phyloP scores from a whole-genome alignment of 2,797 vertebrate genomes.

The Acanthurus leucopareius region DNA sequence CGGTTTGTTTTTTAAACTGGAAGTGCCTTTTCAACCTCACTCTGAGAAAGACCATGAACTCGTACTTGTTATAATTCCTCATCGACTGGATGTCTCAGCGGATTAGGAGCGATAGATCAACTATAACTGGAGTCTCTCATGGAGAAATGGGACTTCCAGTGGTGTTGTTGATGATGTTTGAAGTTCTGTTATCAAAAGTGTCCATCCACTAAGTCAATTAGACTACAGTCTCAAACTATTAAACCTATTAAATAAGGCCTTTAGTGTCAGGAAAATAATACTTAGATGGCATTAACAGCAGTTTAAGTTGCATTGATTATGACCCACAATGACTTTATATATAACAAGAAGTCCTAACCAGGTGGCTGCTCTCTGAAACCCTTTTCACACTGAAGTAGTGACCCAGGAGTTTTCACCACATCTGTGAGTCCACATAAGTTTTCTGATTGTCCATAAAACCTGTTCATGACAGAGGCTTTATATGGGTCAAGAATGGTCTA shows the following conservation, averaged over 20 bases:
- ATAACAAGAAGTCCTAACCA: neutral
- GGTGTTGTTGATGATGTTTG: conserved; percentile 24
- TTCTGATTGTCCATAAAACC: neutral
- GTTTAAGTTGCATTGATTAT: neutral
- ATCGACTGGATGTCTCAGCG: neutral
- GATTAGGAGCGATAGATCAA: conserved; percentile 9
- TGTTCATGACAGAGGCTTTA: neutral
- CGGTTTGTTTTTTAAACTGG: conserved; percentile 2
- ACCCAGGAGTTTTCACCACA: too few species aligned
- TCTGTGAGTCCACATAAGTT: neutral
- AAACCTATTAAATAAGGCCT: neutral
- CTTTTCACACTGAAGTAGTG: too few species aligned
- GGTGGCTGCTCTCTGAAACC: neutral
- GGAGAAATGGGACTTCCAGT: conserved; percentile 5
- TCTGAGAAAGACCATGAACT: conserved; percentile 16
- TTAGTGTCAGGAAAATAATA: neutral
- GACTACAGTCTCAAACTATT: neutral
- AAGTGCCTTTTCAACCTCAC: conserved; percentile 6
- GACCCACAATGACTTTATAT: neutral
- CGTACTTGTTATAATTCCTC: conserved; percentile 15
- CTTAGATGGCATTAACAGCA: neutral
- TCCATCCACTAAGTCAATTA: conserved; percentile 1
- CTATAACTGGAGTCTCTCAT: conserved; percentile 5
- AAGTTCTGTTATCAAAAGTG: conserved; percentile 7
- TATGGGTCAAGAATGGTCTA: too few species aligned